phyloP scores from a whole-genome alignment of 2,797 vertebrate species.

The Poeciliopsis turneri region DNA sequence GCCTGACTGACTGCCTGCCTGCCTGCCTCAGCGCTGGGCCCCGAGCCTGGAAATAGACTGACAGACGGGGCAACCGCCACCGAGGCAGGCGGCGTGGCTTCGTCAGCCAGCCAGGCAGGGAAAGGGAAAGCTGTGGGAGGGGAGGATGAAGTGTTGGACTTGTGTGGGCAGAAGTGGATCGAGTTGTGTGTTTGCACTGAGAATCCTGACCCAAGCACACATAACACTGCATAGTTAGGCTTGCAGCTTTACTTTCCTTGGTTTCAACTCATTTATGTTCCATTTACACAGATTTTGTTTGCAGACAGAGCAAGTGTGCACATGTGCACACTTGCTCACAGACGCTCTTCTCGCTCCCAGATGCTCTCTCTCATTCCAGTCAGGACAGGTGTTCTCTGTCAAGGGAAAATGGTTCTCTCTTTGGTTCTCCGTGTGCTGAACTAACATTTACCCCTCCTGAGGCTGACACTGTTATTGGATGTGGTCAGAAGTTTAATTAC shows the following conservation, averaged over 20 bases:
- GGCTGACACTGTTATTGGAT: conserved; percentile 67
- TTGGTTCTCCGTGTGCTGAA: conserved; percentile 47
- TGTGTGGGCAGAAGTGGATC: conserved; percentile 68
- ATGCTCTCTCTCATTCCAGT: conserved; percentile 57
- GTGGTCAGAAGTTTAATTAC: conserved; percentile 49
- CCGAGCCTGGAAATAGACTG: conserved; percentile 79
- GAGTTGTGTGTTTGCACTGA: conserved; percentile 51
- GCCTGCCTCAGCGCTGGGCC: conserved; percentile 67
- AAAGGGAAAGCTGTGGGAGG: conserved; percentile 66
- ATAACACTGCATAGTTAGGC: conserved; percentile 53
- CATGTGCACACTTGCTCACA: conserved; percentile 46
- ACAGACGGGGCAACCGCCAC: conserved; percentile 78
- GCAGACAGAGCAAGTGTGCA: conserved; percentile 32
- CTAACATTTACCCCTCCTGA: conserved; percentile 62
- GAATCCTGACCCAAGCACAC: conserved; percentile 48
- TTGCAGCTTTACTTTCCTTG: conserved; percentile 49
- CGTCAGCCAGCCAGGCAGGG: conserved; percentile 53
- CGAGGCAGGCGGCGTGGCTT: conserved; percentile 61
- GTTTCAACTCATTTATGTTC: conserved; percentile 52
- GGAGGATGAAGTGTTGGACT: conserved; percentile 58
- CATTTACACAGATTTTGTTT: conserved; percentile 44
- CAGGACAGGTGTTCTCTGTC: conserved; percentile 73
- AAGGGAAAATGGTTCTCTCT: conserved; percentile 58
- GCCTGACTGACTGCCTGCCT: conserved; percentile 76
- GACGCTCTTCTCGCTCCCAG: conserved; percentile 38